Evolutionary conservation across 1,140 invertebrate genomes (phyloP), one percentile per base, ranked within the genome.

Genomic region (Venturia canescens): DNA sequence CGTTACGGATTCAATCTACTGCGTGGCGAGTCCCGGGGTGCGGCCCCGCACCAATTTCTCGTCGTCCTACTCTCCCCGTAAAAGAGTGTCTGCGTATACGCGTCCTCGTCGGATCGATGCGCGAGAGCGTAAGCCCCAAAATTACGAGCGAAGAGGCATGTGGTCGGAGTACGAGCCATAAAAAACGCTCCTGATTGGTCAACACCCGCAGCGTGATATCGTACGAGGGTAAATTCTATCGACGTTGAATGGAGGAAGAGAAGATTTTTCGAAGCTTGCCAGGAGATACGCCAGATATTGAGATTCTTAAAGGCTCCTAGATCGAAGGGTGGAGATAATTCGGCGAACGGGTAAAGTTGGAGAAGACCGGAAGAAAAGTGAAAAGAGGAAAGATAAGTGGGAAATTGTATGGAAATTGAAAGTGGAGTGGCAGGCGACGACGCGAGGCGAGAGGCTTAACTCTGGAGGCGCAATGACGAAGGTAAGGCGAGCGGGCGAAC

Each of bases 1-100:
- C 70, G 70, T 72, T 74, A 74, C 48, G 26, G 53, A 74, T 74
- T 74, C 71, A 74, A 74, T 74, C 71, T 74, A 74, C 71, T 29
- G 34, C n/a, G n/a, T 27, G 71, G 26, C 21, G 29, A 27, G 38
- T 50, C 44, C 71, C 71, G 48, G 48, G 67, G 67, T 70, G 67
- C 67, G 67, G 71, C 71, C 53, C 48, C 71, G 29, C 71, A 53
- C 71, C 44, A 74, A 74, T 74, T 53, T 26, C 34, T 48, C 21
- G 69, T 71, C 34, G 34, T 48, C 29, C 29, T 69, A 23, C n/a
- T 71, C 18, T 4, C 18, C 11, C 18, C 15, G 31, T 18, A 7
- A n/a, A n/a, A 23, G 53, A 7, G 16, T 18, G n/a, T 23, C n/a
- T n/a, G n/a, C n/a, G 13, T n/a, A n/a, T 57, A n/a, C 16, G 16